Conservation (phyloP, 2,113 vertebrate species). For the Talpa occidentalis region DNA sequence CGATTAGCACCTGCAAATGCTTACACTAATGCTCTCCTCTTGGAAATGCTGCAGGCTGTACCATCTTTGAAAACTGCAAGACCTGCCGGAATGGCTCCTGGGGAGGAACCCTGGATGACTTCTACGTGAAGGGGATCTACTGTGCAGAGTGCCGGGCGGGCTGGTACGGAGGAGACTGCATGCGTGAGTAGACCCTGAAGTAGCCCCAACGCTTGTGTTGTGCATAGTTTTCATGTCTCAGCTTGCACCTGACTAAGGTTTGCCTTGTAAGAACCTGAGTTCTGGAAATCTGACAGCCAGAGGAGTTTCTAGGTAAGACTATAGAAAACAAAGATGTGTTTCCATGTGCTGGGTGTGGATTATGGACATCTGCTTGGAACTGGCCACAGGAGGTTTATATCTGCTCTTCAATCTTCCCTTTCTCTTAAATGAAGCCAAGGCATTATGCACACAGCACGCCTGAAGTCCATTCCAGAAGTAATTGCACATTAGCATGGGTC, state of each 20-base stretch:
- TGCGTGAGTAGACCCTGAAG: slow-evolving; percentile 90
- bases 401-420: not conserved
- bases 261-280: slow-evolving; percentile 33
- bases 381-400: not conserved
- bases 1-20: not conserved
- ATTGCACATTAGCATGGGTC: not conserved
- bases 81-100: slow-evolving; percentile 97
- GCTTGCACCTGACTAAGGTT: not conserved
- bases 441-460: not conserved
- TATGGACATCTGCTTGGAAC: not conserved
- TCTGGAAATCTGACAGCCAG: rapidly evolving
- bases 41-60: slow-evolving; percentile 86
- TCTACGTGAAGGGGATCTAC: slow-evolving; percentile 95
- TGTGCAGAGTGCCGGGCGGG: slow-evolving; percentile 95
- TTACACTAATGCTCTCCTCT: not conserved
- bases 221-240: not conserved
- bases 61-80: slow-evolving; percentile 99
- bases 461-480: not conserved
- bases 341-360: slow-evolving; percentile 23
- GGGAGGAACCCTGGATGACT: slow-evolving; percentile 93
- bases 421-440: not conserved
- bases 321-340: not conserved
- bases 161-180: slow-evolving; percentile 98
- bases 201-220: rapidly evolving
- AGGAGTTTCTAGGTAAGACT: slow-evolving; percentile 57